Base-by-base conservation (phyloP, 1,140 invertebrate species). In the Nautilus pompilius region DNA sequence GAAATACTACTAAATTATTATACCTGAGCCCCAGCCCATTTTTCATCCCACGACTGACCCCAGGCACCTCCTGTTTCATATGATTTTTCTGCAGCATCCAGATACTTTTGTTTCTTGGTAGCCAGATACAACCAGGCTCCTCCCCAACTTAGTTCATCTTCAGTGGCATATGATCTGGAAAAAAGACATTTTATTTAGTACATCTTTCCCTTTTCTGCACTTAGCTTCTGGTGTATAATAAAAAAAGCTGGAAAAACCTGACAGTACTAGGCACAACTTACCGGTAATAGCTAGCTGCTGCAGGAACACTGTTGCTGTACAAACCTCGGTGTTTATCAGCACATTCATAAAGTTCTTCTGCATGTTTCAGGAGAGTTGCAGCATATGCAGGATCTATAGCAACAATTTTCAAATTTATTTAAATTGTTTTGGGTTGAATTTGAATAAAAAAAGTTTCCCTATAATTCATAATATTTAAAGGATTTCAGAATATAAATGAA, bases 61-160 rank as follows among this genome's bases (percentile, higher is more conserved):
- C 73, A 76, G 4, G 65, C 68, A 2, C 67, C 64, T 1, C 64
- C 67, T 17, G 59, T 10, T 5, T 68, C 60, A 51, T 67, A 68
- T 26, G 58, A 67, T 26, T 66, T 84, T 82, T 66, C 82, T 80
- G 87, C 87, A 30, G 86, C 84, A 8, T 83, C 79, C 51, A 87
- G 73, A 67, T 88, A 89, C 20, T 71, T 74, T 0, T 73, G 61
- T 5, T 87, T 82, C 13, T 84, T 84, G 0, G 87, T 88, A 5
- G 87, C 87, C 59, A 84, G 83, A 78, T 84, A 88, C 5, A 89
- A 74, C 88, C 88, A 89, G 3, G 83, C 78, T 0, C 87, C 87
- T 0, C 87, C 85, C 87, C 87, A 89, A 0, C 2, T 86, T 54
- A 89, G 74, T 65, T 89, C 88, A 70, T 89, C 88, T 1, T 85